Conservation (phyloP, 2,888 invertebrate species). For the Drosophila histrio region DNA sequence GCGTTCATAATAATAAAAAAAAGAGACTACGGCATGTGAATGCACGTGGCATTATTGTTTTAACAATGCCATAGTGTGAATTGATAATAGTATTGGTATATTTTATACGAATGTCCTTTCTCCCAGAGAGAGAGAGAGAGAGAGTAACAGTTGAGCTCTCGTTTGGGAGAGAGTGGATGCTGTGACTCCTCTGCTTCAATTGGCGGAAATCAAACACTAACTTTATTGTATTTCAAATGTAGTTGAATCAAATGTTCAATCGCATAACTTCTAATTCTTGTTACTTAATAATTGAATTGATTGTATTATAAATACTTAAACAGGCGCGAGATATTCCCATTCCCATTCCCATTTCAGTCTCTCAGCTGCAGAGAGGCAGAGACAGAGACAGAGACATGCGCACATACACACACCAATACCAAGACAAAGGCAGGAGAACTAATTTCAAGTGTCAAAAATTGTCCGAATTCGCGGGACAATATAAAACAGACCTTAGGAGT, state of each 20-base stretch:
- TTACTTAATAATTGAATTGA: conserved; percentile 11
- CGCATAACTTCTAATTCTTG: neutral
- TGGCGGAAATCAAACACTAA: neutral
- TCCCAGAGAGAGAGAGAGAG: too few species aligned
- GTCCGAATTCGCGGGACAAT: conserved; percentile 17
- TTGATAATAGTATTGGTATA: neutral
- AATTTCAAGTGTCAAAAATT: conserved; percentile 14
- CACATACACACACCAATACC: neutral
- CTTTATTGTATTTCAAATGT: neutral
- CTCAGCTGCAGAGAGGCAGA: neutral
- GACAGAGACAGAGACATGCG: neutral
- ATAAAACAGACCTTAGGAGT: neutral
- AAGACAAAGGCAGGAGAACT: neutral
- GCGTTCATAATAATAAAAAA: conserved; percentile 19
- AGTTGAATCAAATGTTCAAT: neutral
- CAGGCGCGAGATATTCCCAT: neutral
- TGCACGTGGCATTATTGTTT: conserved; percentile 24
- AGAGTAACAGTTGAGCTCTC: neutral
- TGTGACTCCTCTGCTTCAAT: neutral
- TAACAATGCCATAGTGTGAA: conserved; percentile 2
- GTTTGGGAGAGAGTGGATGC: conserved; percentile 1
- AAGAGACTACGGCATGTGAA: neutral
- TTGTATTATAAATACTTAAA: conserved; percentile 7
- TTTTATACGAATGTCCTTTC: neutral
- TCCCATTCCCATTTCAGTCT: neutral